Evolutionary conservation across 2,888 invertebrate genomes (phyloP), one percentile per base, ranked within the genome.

Genomic region (Cryptocephalus primarius): DNA sequence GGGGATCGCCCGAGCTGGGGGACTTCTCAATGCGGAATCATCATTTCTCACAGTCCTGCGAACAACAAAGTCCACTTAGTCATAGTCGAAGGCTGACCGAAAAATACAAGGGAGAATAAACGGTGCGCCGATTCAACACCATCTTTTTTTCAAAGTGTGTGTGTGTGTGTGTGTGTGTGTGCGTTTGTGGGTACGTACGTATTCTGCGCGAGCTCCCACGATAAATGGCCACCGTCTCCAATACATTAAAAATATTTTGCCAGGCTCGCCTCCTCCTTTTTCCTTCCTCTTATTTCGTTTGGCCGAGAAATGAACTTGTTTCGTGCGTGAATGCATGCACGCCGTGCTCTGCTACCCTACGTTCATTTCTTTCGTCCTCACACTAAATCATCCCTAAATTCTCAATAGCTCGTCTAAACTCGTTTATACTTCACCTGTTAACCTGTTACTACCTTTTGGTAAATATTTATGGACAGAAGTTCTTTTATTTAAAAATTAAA

Each of bases 61-160:
- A 72, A 72, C 73, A 72, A 73, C 72, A 68, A 72, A 73, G 70
- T 72, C 69, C 72, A 72, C 72, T 73, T 72, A 72, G 72, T 72
- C 73, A 72, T 70, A 66, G 71, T 70, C 70, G 66, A 66, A 63
- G 59, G 57, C 60, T 62, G 64, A 62, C 61, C 63, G 63, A 63
- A 64, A 63, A 64, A 64, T 63, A 60, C 61, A 59, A 61, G 61
- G 60, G 63, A 60, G 60, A 60, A 60, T 59, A 59, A 62, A 57
- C 60, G 58, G 58, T 58, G 61, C 61, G 61, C 61, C 60, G 60
- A 61, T 62, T 62, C 60, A 61, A 61, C 60, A 61, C 58, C 59
- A 60, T 57, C 58, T 56, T 57, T 22, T 22, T 22, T 59, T 59
- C 56, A 52, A 53, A 51, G 48, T 51, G 50, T 48, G 51, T 22